Conservation (phyloP, 1,140 invertebrate species). For the Drosophila tropicalis region DNA sequence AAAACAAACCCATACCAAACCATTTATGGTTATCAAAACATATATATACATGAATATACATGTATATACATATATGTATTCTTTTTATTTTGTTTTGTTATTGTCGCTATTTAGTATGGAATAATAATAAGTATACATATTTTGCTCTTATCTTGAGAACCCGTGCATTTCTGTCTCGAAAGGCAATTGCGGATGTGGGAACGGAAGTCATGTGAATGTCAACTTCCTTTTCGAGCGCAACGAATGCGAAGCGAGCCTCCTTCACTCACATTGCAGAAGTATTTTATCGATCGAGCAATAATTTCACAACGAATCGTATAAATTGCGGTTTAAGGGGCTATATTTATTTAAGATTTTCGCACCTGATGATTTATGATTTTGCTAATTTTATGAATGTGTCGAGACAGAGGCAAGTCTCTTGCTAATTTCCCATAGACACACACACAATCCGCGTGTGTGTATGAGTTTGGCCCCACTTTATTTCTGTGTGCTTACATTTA, state of each 20-base stretch:
- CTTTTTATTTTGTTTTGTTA: not conserved
- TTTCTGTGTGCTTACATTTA: not conserved
- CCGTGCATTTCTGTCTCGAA: not conserved
- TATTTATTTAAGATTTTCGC: not conserved
- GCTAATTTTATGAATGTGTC: conserved; percentile 20
- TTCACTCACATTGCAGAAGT: no score
- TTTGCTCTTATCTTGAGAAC: not conserved
- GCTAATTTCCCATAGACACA: conserved; percentile 10
- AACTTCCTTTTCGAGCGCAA: not conserved
- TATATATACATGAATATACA: not conserved
- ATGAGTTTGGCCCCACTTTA: not conserved
- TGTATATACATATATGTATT: not conserved
- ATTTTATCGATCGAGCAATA: no score
- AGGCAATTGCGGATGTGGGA: conserved; percentile 10
- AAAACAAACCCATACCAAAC: not conserved
- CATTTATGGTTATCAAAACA: not conserved
- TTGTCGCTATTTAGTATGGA: not conserved
- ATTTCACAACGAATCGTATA: not conserved
- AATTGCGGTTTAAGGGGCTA: not conserved
- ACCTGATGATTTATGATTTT: conserved; percentile 20
- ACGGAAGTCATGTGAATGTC: conserved; percentile 12
- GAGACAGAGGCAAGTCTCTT: conserved; percentile 2
- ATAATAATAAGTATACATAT: not conserved
- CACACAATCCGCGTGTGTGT: not conserved
- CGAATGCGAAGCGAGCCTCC: conserved; percentile 7